A percentile compares a stretch with the other conserved stretches of the same genome.
Evolutionary conservation across 2,888 invertebrate species (phyloP).

Genomic region (Neoitamus cyanurus): DNA sequence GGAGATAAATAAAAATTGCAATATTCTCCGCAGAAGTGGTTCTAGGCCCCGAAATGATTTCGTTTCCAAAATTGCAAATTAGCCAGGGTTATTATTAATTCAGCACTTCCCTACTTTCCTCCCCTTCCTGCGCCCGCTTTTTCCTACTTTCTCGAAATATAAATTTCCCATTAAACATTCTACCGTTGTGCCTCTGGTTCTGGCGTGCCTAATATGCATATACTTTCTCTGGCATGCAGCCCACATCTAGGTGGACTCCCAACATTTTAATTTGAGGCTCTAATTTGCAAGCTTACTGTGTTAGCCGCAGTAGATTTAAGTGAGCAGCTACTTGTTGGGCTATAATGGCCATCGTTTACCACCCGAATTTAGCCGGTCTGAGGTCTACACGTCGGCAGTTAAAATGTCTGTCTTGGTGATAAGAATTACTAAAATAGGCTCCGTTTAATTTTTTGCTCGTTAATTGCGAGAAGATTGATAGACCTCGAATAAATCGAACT

Average conservation of each 20-base stretch:
- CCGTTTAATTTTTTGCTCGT: background rate
- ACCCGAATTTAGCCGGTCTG: no score
- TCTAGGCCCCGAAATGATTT: background rate
- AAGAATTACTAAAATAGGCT: background rate
- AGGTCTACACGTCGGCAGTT: background rate
- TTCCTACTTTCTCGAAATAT: background rate
- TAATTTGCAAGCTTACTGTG: background rate
- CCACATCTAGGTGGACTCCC: background rate
- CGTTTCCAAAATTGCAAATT: constrained; percentile 28
- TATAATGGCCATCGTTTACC: background rate
- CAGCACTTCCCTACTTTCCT: constrained; percentile 9
- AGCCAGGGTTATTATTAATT: background rate
- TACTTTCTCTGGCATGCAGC: background rate
- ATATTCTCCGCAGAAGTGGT: background rate
- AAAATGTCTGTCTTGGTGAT: background rate
- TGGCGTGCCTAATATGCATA: background rate
- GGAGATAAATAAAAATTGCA: background rate
- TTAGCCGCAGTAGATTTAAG: background rate
- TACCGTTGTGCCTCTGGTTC: background rate
- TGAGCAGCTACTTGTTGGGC: background rate
- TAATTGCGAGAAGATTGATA: background rate
- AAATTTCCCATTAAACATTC: background rate
- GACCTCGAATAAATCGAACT: background rate
- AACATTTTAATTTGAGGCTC: background rate
- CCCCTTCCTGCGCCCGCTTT: background rate